These are phyloP conservation scores for Carcharodon carcharias DNA, from an alignment of 2,797 vertebrate species.

Conservation along the genomic window DNA sequence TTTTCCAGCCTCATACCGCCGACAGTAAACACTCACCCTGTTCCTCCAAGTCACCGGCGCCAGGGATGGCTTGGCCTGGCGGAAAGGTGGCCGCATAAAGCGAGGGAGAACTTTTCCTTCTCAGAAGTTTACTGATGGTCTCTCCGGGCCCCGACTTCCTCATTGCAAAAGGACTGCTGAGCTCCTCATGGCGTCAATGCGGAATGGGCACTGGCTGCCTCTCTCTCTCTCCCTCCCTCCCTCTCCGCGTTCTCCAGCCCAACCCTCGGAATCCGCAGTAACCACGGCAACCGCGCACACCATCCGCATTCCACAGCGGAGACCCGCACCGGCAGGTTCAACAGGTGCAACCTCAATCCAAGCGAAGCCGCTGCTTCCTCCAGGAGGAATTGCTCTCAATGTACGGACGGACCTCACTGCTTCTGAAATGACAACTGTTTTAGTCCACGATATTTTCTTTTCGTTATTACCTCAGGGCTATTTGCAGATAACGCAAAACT, in stretches of 20 bases:
- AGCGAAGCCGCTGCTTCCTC: too few relatives aligned
- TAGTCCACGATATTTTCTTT: too few relatives aligned
- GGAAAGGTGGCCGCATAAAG: background rate
- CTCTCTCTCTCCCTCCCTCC: background rate
- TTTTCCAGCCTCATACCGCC: background rate
- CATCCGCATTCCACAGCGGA: background rate
- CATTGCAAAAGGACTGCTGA: background rate
- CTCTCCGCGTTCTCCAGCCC: background rate
- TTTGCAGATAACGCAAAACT: too few relatives aligned
- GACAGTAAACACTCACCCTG: background rate
- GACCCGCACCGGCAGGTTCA: background rate
- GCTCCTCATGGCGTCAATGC: background rate
- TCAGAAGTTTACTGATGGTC: background rate
- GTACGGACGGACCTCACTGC: too few relatives aligned
- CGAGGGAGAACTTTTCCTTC: background rate
- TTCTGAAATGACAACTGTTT: too few relatives aligned
- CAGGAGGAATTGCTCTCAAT: too few relatives aligned
- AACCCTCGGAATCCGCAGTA: background rate
- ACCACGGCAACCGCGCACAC: background rate
- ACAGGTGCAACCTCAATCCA: background rate
- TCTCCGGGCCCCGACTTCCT: constrained; percentile 3
- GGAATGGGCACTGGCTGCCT: background rate
- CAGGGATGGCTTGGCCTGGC: background rate
- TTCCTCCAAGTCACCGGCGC: background rate
- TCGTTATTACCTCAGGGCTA: too few relatives aligned